Evolutionary conservation across 2,888 invertebrate genomes (phyloP).

Genomic region (Cactoblastis cactorum): DNA sequence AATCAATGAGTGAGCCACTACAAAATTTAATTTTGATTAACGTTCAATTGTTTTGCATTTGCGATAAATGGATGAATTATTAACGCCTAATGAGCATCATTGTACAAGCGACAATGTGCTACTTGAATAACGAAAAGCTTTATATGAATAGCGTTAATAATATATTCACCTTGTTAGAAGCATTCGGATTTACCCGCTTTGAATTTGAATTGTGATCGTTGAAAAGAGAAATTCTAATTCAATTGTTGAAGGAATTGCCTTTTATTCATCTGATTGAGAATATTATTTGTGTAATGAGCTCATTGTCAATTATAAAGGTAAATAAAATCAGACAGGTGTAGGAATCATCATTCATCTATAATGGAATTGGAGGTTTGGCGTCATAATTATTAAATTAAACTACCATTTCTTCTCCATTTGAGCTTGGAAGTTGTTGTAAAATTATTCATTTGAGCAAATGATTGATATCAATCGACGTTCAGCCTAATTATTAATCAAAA

Average conservation of each 20-base stretch:
- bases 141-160: slow-evolving; percentile 12
- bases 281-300: not conserved
- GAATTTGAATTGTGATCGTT: slow-evolving; percentile 1
- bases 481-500: too few species aligned
- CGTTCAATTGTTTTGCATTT: slow-evolving; percentile 5
- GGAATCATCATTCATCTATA: too few species aligned
- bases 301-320: not conserved
- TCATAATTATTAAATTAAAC: too few species aligned
- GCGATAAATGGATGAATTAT: slow-evolving; percentile 8
- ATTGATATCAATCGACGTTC: too few species aligned
- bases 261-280: not conserved
- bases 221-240: not conserved
- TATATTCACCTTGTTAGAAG: slow-evolving; percentile 2
- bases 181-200: not conserved
- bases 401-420: too few species aligned
- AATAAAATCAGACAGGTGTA: not conserved
- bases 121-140: slow-evolving; percentile 3
- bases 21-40: not conserved
- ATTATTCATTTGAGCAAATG: too few species aligned
- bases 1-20: not conserved
- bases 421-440: too few species aligned
- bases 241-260: not conserved
- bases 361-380: too few species aligned
- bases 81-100: slow-evolving; percentile 7
- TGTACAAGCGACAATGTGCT: slow-evolving; percentile 10